Base-by-base conservation (phyloP, 1,140 invertebrate species). In the Drosophila kurseongensis region DNA sequence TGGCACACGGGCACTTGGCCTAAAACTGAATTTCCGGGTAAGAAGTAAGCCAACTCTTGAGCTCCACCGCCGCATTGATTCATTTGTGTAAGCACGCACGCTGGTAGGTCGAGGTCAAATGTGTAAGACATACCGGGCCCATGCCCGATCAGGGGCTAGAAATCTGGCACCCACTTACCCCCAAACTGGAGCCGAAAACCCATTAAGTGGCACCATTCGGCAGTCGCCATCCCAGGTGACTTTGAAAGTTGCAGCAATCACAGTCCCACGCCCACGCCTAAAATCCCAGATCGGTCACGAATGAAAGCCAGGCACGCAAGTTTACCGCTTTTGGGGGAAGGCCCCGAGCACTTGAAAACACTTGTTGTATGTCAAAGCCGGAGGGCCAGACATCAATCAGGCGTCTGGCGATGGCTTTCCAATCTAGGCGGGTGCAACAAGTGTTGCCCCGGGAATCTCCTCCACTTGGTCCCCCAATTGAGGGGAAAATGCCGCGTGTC, bases 241-340 rank as follows among this genome's bases (percentile, higher is more conserved):
- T 86, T 86, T 86, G 82, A 86, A 88, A 86, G 52, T 82, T 78
- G 47, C 69, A 58, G 32, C 74, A 35, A 52, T 54, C 48, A 47
- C 12, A 51, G 18, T 59, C 55, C 74, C 41, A 48, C 71, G 52
- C 60, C 68, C 40, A 78, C 75, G 45, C 61, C 75, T 67, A 9
- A 3, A 35, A 35, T 47, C 42, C 45, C 32, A 35, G 35, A 51
- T 29, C 27, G 72, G 57, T 40, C 59, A 56, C 50, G 55, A 86
- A 86, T 82, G 83, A 78, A 56, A 72, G 75, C 36, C 69, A 82
- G 74, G 69, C 82, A 86, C 82, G 82, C 82, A 86, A 86, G 66
- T 75, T 63, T 16, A 12, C 18, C 48, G 16, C 27, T 10, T 10
- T 35, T 35, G 51, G 45, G 74, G 51, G 58, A 40, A 29, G 50